Evolutionary conservation across 2,888 invertebrate genomes (phyloP).

Genomic region (Chaetoderma sp.): DNA sequence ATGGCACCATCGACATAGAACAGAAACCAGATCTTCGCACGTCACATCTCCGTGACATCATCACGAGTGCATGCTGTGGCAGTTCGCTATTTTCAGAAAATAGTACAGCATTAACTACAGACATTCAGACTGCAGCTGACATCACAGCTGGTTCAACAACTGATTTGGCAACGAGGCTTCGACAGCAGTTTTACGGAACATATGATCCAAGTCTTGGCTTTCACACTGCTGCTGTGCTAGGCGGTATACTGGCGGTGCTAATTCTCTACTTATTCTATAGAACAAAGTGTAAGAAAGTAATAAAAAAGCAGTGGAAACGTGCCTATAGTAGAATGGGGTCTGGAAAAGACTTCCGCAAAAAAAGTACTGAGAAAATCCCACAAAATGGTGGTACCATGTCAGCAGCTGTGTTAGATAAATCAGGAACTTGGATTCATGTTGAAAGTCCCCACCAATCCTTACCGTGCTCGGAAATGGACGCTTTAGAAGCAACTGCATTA

Average conservation of each 20-base stretch:
- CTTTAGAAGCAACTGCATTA: not conserved
- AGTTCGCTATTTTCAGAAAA: no score
- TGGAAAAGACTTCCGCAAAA: not conserved
- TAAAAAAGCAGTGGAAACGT: not conserved
- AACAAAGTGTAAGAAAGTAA: conserved; percentile 43
- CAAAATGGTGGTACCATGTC: not conserved
- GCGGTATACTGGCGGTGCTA: conserved; percentile 47
- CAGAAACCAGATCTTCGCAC: no score
- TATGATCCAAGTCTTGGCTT: conserved; percentile 51
- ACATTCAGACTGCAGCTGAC: no score
- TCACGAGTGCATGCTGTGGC: no score
- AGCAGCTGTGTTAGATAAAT: no score
- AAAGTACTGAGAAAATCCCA: not conserved
- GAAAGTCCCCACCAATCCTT: not conserved
- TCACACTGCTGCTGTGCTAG: conserved; percentile 50
- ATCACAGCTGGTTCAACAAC: no score
- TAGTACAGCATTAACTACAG: no score
- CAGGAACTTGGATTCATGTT: not conserved
- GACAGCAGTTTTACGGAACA: conserved; percentile 42
- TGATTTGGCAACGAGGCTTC: no score
- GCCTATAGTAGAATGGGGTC: not conserved
- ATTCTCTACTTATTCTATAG: conserved; percentile 48
- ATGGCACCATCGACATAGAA: no score
- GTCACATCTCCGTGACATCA: no score
- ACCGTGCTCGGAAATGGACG: not conserved